Conservation (phyloP, 2,797 vertebrate species). For the Cuniculus paca region DNA sequence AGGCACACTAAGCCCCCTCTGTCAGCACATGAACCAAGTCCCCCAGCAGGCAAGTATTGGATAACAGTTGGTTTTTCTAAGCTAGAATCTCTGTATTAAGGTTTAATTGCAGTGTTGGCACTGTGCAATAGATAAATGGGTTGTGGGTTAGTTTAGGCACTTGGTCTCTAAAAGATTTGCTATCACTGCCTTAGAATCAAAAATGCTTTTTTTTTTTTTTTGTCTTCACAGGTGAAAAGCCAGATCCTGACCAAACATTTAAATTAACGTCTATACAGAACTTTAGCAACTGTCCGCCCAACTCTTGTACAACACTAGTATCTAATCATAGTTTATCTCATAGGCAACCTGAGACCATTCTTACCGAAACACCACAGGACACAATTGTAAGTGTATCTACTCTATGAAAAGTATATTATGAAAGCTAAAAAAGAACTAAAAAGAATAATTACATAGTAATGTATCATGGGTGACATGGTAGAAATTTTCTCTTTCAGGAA, state of each 20-base stretch:
- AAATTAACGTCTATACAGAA: slow-evolving; percentile 97
- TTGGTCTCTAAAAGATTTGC: neutral
- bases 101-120: neutral
- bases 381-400: slow-evolving; percentile 92
- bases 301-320: slow-evolving; percentile 94
- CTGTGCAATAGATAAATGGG: neutral
- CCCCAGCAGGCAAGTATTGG: neutral
- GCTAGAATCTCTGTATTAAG: neutral
- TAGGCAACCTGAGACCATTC: slow-evolving; percentile 94
- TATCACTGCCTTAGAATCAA: slow-evolving; percentile 42
- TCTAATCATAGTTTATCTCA: slow-evolving; percentile 93
- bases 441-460: slow-evolving; percentile 4
- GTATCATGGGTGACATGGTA: slow-evolving; percentile 74
- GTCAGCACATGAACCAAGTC: neutral
- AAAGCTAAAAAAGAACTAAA: slow-evolving; percentile 31
- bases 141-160: neutral
- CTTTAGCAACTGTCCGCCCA: slow-evolving; percentile 92
- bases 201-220: slow-evolving; percentile 43
- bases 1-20: neutral
- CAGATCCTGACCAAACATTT: slow-evolving; percentile 98
- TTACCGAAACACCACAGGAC: slow-evolving; percentile 98
- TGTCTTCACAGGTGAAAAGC: slow-evolving; percentile 94
- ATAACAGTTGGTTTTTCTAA: neutral
- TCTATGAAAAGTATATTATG: neutral
- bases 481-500: slow-evolving; percentile 91